These are phyloP conservation scores for Manis javanica DNA, from an alignment of 2,797 vertebrate genomes.

Conservation along the genomic window DNA sequence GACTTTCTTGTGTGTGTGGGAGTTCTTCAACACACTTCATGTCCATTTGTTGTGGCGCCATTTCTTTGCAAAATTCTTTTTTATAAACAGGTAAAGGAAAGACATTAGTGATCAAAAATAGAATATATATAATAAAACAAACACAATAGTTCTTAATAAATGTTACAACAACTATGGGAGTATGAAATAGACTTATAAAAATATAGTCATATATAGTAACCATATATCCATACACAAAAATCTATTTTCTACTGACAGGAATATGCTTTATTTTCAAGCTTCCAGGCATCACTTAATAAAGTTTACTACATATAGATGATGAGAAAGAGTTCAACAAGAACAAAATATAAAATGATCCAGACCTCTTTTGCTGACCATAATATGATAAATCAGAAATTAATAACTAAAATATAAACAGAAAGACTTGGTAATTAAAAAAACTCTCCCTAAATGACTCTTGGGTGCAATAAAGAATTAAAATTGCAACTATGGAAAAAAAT, in stretches of 20 bases:
- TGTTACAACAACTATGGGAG: not conserved
- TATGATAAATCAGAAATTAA: slow-evolving; percentile 48
- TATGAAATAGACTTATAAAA: not conserved
- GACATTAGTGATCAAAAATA: not conserved
- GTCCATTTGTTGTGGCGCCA: not conserved
- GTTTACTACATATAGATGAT: not conserved
- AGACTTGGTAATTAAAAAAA: slow-evolving; percentile 1
- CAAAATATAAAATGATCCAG: not conserved
- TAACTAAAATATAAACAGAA: not conserved
- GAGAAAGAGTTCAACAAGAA: not conserved
- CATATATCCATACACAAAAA: not conserved
- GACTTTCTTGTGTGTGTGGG: not conserved
- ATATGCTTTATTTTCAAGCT: slow-evolving; percentile 20
- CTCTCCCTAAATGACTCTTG: not conserved
- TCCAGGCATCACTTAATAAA: not conserved
- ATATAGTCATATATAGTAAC: not conserved
- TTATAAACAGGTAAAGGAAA: not conserved
- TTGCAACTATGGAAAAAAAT: not conserved
- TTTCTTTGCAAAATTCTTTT: not conserved
- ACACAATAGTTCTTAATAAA: not conserved
- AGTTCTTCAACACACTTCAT: not conserved
- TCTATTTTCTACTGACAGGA: slow-evolving; percentile 10
- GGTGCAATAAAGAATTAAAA: slow-evolving; percentile 57
- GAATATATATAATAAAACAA: not conserved
- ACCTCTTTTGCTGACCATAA: slow-evolving; percentile 2